Evolutionary conservation across 2,888 invertebrate genomes (phyloP), one percentile per base, ranked within the genome.

Genomic region (Eristalis arbustorum): DNA sequence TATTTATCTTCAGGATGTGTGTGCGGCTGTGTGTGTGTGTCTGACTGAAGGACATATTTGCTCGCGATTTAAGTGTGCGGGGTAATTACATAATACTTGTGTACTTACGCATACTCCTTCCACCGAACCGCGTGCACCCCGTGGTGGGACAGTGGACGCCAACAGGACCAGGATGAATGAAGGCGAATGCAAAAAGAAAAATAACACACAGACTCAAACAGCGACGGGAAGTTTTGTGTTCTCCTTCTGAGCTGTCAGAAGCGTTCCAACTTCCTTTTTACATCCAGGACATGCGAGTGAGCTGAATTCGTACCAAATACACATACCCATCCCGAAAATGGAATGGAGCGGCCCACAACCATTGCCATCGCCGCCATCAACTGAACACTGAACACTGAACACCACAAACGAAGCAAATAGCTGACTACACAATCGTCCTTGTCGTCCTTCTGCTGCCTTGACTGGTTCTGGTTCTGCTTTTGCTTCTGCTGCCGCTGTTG

Each of bases 201-300:
- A 22, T 23, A 22, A 22, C 23, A 14, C n/a, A 37, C 49, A 59
- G 31, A 62, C 22, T 67, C 69, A 73, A 72, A 3, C 34, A 37
- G 49, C n/a, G 4, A 4, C 42, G 49, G 66, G 61, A 77, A 76
- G 59, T 71, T 63, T 69, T 82, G 49, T 82, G 49, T 23, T 66
- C 56, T 72, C 62, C 22, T 66, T 83, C 57, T 78, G 57, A 74
- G 42, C 78, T 83, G 87, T 87, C 87, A 87, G 57, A 75, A 87
- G 74, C 72, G 78, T 83, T 83, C 78, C 78, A 83, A 82, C 67
- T 83, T 79, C 74, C 74, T 68, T 79, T 75, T 83, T 79, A 68
- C 75, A 75, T 77, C 69, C 83, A 79, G 71, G 66, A 87, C 71
- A 87, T 87, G 87, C 87, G 83, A 87, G 83, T 68, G 75, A 78